Percentiles rank a stretch among this genome's conserved stretches.
Evolutionary conservation across 2,888 invertebrate genomes (phyloP).

Genomic region (Schizaphis graminum): DNA sequence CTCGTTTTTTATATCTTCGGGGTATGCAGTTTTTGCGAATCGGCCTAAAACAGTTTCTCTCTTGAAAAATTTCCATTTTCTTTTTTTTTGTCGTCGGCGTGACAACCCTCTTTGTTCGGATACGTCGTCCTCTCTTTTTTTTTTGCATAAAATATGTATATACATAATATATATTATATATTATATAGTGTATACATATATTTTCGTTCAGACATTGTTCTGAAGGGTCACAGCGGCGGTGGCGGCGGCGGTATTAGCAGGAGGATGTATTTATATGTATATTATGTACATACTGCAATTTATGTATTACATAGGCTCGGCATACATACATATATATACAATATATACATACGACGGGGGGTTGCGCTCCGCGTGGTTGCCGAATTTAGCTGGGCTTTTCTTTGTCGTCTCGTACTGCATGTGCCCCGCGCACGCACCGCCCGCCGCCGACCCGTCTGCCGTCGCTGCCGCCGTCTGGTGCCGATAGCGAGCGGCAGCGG

Average conservation of each 20-base stretch:
- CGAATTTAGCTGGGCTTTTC: constrained; percentile 65
- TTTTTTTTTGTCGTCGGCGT: not conserved
- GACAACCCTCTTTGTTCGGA: not conserved
- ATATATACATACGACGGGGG: not conserved
- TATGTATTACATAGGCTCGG: not conserved
- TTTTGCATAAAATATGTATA: not conserved
- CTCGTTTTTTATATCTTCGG: not conserved
- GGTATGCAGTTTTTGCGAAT: constrained; percentile 4
- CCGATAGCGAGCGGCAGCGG: constrained; percentile 40
- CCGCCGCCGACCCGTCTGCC: constrained; percentile 34
- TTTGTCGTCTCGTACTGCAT: constrained; percentile 60
- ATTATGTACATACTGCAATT: not conserved
- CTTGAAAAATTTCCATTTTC: not conserved
- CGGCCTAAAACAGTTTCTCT: constrained; percentile 10
- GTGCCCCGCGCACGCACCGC: constrained; percentile 13
- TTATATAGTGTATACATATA: not conserved
- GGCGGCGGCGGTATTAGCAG: not conserved
- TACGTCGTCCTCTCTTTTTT: not conserved
- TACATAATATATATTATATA: constrained; percentile 16
- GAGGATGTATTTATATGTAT: not conserved
- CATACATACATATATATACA: not conserved
- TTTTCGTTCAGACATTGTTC: constrained; percentile 45
- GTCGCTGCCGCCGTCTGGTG: constrained; percentile 58
- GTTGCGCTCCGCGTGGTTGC: constrained; percentile 62
- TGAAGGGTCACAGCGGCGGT: constrained; percentile 32